A percentile compares a stretch with the other conserved stretches of the same genome.
Conservation (phyloP, 1,140 invertebrate species). For the Lepidurus packardi region DNA sequence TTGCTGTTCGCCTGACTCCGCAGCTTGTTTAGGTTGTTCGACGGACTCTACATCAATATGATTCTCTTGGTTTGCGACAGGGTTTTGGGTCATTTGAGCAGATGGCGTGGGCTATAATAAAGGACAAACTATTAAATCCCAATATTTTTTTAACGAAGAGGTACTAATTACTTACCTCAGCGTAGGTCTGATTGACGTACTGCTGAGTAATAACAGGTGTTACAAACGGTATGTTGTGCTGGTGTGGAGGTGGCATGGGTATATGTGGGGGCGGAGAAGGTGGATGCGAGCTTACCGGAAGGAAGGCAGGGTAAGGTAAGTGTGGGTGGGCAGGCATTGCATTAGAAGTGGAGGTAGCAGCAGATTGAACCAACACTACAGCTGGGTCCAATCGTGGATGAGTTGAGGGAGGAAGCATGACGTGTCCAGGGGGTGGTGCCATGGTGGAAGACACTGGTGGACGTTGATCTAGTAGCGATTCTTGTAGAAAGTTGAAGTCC, state of each 20-base stretch:
- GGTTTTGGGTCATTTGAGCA: not conserved
- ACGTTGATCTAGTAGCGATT: constrained; percentile 30
- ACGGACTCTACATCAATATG: not conserved
- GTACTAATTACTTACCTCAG: constrained; percentile 1
- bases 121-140: not conserved
- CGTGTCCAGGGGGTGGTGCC: constrained; percentile 18
- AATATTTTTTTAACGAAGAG: not conserved
- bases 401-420: constrained; percentile 24
- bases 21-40: not conserved
- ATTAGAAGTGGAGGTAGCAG: constrained; percentile 16
- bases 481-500: constrained; percentile 34
- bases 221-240: constrained; percentile 20
- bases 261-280: constrained; percentile 28
- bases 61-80: not conserved
- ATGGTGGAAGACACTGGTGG: constrained; percentile 28
- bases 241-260: constrained; percentile 24
- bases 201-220: constrained; percentile 8
- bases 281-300: constrained; percentile 6
- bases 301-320: constrained; percentile 21
- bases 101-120: not conserved
- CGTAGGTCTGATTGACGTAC: not conserved
- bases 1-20: not conserved
- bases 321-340: constrained; percentile 24
- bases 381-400: constrained; percentile 30
- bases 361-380: constrained; percentile 30